Base-by-base conservation (phyloP, 2,888 invertebrate genomes). In the Chouioia cunea region DNA sequence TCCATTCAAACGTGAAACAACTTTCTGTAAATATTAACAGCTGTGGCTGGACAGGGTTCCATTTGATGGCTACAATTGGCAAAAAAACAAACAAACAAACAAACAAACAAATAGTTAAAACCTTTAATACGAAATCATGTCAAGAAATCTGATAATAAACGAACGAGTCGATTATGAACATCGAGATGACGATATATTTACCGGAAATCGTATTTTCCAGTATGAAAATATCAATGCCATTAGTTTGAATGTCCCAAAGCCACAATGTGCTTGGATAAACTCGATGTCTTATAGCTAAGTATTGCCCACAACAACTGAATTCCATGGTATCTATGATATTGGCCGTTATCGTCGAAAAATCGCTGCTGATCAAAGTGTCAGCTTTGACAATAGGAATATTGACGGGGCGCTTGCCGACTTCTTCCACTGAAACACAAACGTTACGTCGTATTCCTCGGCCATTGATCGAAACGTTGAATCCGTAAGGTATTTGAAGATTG, bases 231-330 rank as follows among this genome's bases (percentile, higher is more conserved):
- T 85, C 83, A 2, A 83, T 71, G 66, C 77, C 76, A 65, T 84
- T 82, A 0, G 79, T 78, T 15, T 71, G 57, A 15, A 84, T 75
- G 58, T 83, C 79, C 84, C 84, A 85, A 71, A 85, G 81, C 83
- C 83, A 84, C 18, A 85, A 70, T 2, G 82, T 82, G 27, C 80
- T 79, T 15, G 84, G 81, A 77, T 85, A 85, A 65, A 83, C 77
- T 70, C 83, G 80, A 76, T 85, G 83, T 18, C 80, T 80, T 23
- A 82, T 50, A 0, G 81, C 81, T 20, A 85, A 76, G 70, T 81
- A 84, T 73, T 79, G 80, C 2, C 85, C 85, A 54, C 83, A 84
- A 10, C 67, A 57, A 71, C 84, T 84, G 47, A 82, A 85, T 69
- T 81, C 78, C n/a, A 83, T 74, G 68, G 83, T 79, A 69, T 83